Percentiles rank a stretch among this genome's conserved stretches.
phyloP scores from a whole-genome alignment of 2,888 invertebrate genomes.

The Agonopterix alstromeriana region DNA sequence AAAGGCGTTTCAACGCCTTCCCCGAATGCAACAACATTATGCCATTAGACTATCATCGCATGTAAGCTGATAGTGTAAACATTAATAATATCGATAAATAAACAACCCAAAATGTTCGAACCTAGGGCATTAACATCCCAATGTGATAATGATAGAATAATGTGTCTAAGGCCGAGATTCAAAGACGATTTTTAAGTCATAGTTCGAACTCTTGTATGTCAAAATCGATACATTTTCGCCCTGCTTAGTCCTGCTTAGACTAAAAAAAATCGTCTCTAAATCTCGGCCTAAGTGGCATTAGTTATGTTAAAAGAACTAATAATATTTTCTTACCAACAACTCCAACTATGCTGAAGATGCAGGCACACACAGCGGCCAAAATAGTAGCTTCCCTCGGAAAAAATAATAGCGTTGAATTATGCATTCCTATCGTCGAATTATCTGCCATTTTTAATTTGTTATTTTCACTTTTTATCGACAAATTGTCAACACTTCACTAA shows the following conservation, averaged over 20 bases:
- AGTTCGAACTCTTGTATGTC: too few relatives aligned
- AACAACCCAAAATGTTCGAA: slow-evolving; percentile 14
- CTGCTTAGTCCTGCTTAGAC: too few relatives aligned
- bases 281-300: too few relatives aligned
- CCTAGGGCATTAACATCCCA: too few relatives aligned
- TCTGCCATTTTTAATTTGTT: slow-evolving; percentile 39
- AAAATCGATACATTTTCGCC: too few relatives aligned
- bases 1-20: slow-evolving; percentile 38
- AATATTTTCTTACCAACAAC: slow-evolving; percentile 80
- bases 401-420: slow-evolving; percentile 41
- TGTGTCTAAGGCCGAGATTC: background rate
- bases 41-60: slow-evolving; percentile 18
- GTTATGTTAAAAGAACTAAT: too few relatives aligned
- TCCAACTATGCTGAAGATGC: slow-evolving; percentile 86
- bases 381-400: slow-evolving; percentile 86
- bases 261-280: background rate
- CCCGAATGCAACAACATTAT: slow-evolving; percentile 23
- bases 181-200: too few relatives aligned
- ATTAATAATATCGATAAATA: slow-evolving; percentile 25
- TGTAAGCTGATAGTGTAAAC: slow-evolving; percentile 33
- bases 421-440: slow-evolving; percentile 21
- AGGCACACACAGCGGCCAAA: slow-evolving; percentile 86
- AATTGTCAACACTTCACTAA: slow-evolving; percentile 28
- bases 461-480: slow-evolving; percentile 23
- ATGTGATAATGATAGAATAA: too few relatives aligned